Evolutionary conservation across 2,888 invertebrate genomes (phyloP), one percentile per base, ranked within the genome.

Genomic region (Cosmopolites sordidus): DNA sequence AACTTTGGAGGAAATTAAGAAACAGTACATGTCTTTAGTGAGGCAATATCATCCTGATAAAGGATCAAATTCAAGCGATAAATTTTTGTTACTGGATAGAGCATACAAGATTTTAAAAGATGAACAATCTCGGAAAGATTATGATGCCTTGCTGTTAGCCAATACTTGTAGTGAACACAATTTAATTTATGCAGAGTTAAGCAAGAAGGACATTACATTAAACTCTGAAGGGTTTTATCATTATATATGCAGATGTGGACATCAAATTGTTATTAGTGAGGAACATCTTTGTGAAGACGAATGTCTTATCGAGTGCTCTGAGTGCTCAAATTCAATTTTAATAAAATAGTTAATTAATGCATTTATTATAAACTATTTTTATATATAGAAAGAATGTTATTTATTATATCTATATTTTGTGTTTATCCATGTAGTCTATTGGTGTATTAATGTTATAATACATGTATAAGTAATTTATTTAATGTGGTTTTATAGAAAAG

Each of bases 91-190:
- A 43, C 78, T 89, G 57, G 82, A 83, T 65, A 78, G 82, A 66
- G 89, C 89, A n/a, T 89, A 87, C 86, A 79, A 82, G 61, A 76
- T 81, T 48, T 71, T 89, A 38, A 78, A 82, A 64, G 79, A 87
- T 69, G 76, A 80, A 29, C 68, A 76, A 39, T 75, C 71, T 43
- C 78, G 85, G 48, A 83, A 78, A 68, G 77, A 79, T 61, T 89
- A 89, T 66, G 85, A 89, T 69, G 80, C 82, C 2, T 72, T 75
- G 62, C 73, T 83, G 49, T 73, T 77, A 48, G 81, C 84, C 67
- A 73, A 75, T 18, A 79, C 80, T 67, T 77, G 84, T 50, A 75
- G 78, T 58, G 76, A 76, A 59, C 78, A 81, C 57, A 71, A 74
- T 61, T 74, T 85, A 51, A 72, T 88, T 39, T 85, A 81, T 70